phyloP scores from a whole-genome alignment of 1,140 invertebrate species.

The Leptinotarsa texana region DNA sequence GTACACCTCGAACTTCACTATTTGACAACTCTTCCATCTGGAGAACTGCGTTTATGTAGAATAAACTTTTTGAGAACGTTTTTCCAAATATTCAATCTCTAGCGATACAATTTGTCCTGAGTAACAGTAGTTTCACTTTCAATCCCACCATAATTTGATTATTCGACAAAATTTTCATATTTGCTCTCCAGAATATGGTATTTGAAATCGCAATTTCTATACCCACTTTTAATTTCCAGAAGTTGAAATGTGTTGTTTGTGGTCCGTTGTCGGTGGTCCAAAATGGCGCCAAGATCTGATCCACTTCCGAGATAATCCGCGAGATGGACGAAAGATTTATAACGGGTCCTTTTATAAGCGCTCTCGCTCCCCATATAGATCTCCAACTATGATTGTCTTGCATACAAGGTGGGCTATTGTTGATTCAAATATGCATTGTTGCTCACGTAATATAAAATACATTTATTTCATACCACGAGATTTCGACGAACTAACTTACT shows the following conservation, averaged over 20 bases:
- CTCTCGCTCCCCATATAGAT: conserved; percentile 33
- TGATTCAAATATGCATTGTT: neutral
- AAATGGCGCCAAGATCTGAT: conserved; percentile 46
- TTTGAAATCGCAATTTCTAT: neutral
- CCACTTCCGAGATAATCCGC: conserved; percentile 40
- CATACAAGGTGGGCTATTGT: conserved; percentile 12
- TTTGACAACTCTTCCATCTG: too few relatives aligned
- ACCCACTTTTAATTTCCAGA: too few relatives aligned
- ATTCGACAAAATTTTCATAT: neutral
- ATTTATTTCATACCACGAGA: too few relatives aligned
- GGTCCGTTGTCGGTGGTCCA: conserved; percentile 39
- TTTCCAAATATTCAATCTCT: too few relatives aligned
- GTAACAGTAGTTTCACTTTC: too few relatives aligned
- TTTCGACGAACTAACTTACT: too few relatives aligned
- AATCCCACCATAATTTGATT: too few relatives aligned
- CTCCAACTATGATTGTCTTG: conserved; percentile 23
- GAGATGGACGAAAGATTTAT: conserved; percentile 43
- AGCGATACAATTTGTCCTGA: too few relatives aligned
- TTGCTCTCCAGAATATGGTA: neutral
- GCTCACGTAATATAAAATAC: too few relatives aligned
- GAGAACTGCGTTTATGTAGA: too few relatives aligned
- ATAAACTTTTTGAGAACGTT: too few relatives aligned
- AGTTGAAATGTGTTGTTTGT: neutral
- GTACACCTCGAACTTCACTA: too few relatives aligned
- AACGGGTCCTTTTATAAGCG: conserved; percentile 36